Evolutionary conservation across 2,113 vertebrate species (phyloP), one percentile per base, ranked within the genome.

Genomic region (Prochilodus magdalenae): DNA sequence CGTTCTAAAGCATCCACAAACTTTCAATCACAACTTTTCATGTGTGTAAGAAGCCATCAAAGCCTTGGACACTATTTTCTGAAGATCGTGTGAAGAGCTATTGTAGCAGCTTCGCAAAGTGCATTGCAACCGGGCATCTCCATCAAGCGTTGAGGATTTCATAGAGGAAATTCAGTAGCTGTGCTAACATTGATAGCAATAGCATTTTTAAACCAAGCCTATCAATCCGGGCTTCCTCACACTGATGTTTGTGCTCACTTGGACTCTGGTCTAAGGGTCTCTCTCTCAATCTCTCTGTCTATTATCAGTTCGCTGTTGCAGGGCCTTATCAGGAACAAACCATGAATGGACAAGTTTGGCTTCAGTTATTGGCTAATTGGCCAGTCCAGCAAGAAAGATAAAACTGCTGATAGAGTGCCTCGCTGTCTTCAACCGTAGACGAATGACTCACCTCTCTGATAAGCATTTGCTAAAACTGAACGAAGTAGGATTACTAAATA

Each of bases 231-330:
- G 47, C 22, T 44, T 0, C 33, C 62, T 72, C 3, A 71, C 26
- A 12, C 55, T 72, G 24, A 79, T 20, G 44, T 15, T 24, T 0
- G 18, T 79, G 77, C n/a, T 12, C 11, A 60, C 44, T 70, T 70
- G 66, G 67, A 80, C 67, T 72, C 26, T 80, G 57, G 40, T 72
- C 77, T 30, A 29, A 8, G 70, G 22, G 55, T 26, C 15, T 79
- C 55, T 27, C 49, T 71, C 55, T 72, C 66, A 78, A 16, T 79
- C 53, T 26, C 53, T 26, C 5, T 40, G 76, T 40, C 66, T 70
- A 53, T 80, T 80, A 80, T 80, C 67, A 80, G 55, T 62, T n/a
- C 10, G 22, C 27, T 49, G 47, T 72, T 62, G 7, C 67, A 44
- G 16, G 40, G 36, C 15, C 51, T 80, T 80, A 72, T 80, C 77